Evolutionary conservation across 2,888 invertebrate species (phyloP).

Genomic region (Ochropleura plecta): DNA sequence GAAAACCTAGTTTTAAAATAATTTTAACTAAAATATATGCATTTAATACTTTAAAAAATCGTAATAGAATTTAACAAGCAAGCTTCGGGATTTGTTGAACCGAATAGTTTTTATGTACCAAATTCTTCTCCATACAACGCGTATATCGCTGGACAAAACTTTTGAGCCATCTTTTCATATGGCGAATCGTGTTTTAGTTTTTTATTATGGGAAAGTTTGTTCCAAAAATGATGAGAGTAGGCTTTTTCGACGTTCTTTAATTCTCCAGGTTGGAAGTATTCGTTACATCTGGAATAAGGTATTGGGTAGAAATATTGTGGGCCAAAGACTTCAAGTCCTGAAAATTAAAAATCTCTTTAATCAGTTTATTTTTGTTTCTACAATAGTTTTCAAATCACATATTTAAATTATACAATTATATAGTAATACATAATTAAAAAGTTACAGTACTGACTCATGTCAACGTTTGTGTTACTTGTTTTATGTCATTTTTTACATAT

Average conservation of each 20-base stretch:
- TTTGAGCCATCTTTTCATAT: slow-evolving; percentile 61
- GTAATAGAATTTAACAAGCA: too few species aligned
- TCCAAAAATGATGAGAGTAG: slow-evolving; percentile 75
- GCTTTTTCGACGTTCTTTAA: slow-evolving; percentile 40
- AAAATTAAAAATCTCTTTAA: slow-evolving; percentile 35
- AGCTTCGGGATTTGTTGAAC: neutral
- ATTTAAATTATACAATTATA: too few species aligned
- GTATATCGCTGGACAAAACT: slow-evolving; percentile 70
- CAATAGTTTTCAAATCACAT: too few species aligned
- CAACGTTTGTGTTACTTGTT: too few species aligned
- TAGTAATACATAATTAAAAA: too few species aligned
- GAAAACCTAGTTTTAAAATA: too few species aligned
- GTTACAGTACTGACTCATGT: too few species aligned
- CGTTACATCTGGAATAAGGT: slow-evolving; percentile 84
- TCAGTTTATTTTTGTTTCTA: too few species aligned
- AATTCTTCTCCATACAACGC: slow-evolving; percentile 63
- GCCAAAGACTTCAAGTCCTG: slow-evolving; percentile 91
- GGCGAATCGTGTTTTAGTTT: slow-evolving; percentile 62
- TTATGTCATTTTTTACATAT: too few species aligned
- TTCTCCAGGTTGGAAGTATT: slow-evolving; percentile 51
- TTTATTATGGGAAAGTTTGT: slow-evolving; percentile 63
- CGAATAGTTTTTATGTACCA: slow-evolving; percentile 20
- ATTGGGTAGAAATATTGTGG: slow-evolving; percentile 93
- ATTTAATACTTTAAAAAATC: too few species aligned
- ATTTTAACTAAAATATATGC: too few species aligned